These are phyloP conservation scores for Lepus timidus DNA, from an alignment of 2,113 vertebrate genomes.

Conservation along the genomic window DNA sequence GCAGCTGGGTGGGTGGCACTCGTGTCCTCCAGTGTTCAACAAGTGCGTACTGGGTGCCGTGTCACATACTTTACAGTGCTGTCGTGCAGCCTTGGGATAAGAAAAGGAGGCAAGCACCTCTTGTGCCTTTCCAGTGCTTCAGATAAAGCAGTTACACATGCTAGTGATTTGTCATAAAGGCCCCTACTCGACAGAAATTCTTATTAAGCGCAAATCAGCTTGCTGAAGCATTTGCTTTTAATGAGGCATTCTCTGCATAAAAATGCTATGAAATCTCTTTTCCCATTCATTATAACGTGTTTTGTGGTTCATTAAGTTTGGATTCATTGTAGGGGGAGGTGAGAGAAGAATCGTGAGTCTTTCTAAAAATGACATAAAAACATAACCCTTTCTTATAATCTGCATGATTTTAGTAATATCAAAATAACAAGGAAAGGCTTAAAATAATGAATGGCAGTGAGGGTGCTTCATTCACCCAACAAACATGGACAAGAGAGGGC, in stretches of 20 bases:
- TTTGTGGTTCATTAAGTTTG: slow-evolving; percentile 72
- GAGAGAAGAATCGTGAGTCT: slow-evolving; percentile 55
- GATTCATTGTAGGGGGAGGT: slow-evolving; percentile 37
- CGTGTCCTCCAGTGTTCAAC: neutral
- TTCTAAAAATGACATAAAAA: slow-evolving; percentile 72
- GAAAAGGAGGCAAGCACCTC: neutral
- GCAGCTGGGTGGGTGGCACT: neutral
- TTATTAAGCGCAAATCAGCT: slow-evolving; percentile 69
- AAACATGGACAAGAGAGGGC: slow-evolving; percentile 15
- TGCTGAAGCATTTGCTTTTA: slow-evolving; percentile 76
- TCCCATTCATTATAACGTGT: slow-evolving; percentile 73
- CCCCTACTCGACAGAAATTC: slow-evolving; percentile 49
- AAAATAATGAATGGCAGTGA: slow-evolving; percentile 50
- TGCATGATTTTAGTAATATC: slow-evolving; percentile 68
- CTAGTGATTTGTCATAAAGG: slow-evolving; percentile 70
- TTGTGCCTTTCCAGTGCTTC: slow-evolving; percentile 48
- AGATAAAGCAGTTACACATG: slow-evolving; percentile 51
- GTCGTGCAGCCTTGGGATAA: neutral
- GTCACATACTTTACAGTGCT: neutral
- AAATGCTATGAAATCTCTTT: slow-evolving; percentile 75
- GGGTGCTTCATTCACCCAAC: slow-evolving; percentile 15
- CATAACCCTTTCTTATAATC: slow-evolving; percentile 66
- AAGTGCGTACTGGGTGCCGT: neutral
- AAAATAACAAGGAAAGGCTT: slow-evolving; percentile 72
- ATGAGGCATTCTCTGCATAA: slow-evolving; percentile 79